Evolutionary conservation across 1,140 invertebrate genomes (phyloP).

Genomic region (Cecropterus lyciades): DNA sequence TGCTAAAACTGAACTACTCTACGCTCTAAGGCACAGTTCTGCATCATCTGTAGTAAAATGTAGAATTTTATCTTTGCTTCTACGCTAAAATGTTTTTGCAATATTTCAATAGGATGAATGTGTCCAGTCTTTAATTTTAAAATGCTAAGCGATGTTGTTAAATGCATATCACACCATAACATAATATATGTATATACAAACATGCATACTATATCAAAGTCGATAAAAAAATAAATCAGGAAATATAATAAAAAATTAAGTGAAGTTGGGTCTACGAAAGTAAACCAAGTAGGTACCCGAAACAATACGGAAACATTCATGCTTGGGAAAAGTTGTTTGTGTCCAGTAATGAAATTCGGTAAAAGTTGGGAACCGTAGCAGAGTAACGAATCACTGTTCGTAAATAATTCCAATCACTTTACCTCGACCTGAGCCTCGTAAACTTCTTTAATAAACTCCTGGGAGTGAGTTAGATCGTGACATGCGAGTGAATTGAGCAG

Average conservation of each 20-base stretch:
- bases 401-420: constrained; percentile 64
- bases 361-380: constrained; percentile 30
- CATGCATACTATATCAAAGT: no score
- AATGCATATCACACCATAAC: no score
- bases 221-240: no score
- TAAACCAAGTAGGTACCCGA: constrained; percentile 3
- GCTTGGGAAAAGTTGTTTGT: constrained; percentile 19
- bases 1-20: not conserved
- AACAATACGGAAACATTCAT: constrained; percentile 20
- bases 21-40: not conserved
- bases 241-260: not conserved
- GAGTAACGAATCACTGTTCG: constrained; percentile 41
- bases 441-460: constrained; percentile 64
- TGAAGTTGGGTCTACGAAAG: not conserved
- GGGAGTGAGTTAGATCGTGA: constrained; percentile 57
- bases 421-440: constrained; percentile 48
- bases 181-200: no score
- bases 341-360: constrained; percentile 29
- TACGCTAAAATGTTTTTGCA: no score
- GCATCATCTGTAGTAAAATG: no score
- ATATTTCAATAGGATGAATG: no score
- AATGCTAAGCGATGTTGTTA: no score
- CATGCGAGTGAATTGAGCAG: constrained; percentile 48
- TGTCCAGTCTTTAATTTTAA: no score
- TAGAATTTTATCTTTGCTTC: no score